These are phyloP conservation scores for Yponomeuta evonymella DNA, from an alignment of 2,888 invertebrate species.

Conservation along the genomic window DNA sequence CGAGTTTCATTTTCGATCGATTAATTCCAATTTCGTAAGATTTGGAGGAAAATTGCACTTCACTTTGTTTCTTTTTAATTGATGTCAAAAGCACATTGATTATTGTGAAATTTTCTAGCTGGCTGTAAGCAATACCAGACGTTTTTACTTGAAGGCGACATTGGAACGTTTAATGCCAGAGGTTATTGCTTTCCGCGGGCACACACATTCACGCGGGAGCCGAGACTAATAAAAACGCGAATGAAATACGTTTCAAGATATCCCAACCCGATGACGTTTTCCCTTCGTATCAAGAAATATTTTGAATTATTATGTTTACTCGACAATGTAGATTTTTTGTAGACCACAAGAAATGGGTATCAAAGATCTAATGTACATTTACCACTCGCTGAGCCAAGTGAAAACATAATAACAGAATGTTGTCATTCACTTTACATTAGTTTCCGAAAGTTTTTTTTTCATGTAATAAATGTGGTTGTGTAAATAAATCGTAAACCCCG, in stretches of 20 bases:
- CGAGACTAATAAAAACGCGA: conserved; percentile 44
- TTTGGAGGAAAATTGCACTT: conserved; percentile 30
- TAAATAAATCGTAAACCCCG: conserved; percentile 76
- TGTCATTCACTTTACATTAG: not conserved
- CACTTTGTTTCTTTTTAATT: conserved; percentile 36
- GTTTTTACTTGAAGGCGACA: conserved; percentile 15
- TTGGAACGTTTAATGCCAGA: conserved; percentile 39
- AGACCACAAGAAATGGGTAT: not conserved
- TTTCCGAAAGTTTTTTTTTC: conserved; percentile 27
- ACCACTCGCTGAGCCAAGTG: not conserved
- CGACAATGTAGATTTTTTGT: not conserved
- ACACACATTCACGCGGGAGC: conserved; percentile 24
- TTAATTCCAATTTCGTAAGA: conserved; percentile 43
- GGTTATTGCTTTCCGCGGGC: conserved; percentile 37
- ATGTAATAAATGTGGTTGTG: conserved; percentile 61
- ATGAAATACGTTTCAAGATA: conserved; percentile 46
- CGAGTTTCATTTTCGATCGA: conserved; percentile 50
- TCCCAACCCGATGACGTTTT: conserved; percentile 21
- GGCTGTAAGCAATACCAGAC: not conserved
- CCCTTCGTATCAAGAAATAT: not conserved
- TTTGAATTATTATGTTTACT: not conserved
- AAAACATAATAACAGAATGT: not conserved
- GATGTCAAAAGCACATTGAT: conserved; percentile 26
- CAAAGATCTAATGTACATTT: not conserved
- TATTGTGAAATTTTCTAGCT: conserved; percentile 19